Evolutionary conservation across 2,797 vertebrate species (phyloP).

Genomic region (Aulostomus chinensis): DNA sequence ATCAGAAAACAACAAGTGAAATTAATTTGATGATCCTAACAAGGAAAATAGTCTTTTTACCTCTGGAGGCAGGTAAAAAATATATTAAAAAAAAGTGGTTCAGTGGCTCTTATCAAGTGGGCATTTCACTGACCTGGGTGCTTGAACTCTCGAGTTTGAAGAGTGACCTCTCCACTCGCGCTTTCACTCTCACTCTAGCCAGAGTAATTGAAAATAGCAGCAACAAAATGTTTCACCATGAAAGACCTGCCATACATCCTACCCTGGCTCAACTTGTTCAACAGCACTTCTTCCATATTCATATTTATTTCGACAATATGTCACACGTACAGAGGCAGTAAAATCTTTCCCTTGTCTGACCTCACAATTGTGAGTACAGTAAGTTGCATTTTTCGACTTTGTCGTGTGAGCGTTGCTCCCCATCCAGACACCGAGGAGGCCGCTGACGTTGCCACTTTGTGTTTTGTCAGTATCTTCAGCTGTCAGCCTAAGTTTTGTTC

Average conservation of each 20-base stretch:
- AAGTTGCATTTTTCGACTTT: slow-evolving; percentile 14
- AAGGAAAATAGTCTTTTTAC: no score
- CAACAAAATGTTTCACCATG: neutral
- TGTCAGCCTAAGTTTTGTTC: slow-evolving; percentile 62
- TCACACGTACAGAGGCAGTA: neutral
- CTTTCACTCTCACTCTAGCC: slow-evolving; percentile 16
- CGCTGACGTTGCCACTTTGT: slow-evolving; percentile 39
- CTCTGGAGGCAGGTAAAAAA: slow-evolving; percentile 9
- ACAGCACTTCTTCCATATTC: neutral
- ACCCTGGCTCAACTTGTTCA: slow-evolving; percentile 9
- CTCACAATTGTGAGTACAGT: neutral
- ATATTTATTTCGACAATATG: slow-evolving; percentile 3
- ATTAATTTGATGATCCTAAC: slow-evolving; percentile 9
- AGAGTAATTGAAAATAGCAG: slow-evolving; percentile 30
- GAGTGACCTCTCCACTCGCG: slow-evolving; percentile 26
- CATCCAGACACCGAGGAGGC: slow-evolving; percentile 9
- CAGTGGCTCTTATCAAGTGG: slow-evolving; percentile 13
- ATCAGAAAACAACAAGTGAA: slow-evolving; percentile 2
- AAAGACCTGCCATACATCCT: neutral
- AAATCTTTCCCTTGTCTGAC: slow-evolving; percentile 2
- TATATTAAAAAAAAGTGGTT: no score
- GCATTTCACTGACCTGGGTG: slow-evolving; percentile 27
- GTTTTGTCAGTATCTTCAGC: slow-evolving; percentile 56
- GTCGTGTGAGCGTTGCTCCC: no score
- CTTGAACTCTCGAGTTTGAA: slow-evolving; percentile 27